Evolutionary conservation across 1,140 invertebrate species (phyloP).

Genomic region (Mercenaria mercenaria): DNA sequence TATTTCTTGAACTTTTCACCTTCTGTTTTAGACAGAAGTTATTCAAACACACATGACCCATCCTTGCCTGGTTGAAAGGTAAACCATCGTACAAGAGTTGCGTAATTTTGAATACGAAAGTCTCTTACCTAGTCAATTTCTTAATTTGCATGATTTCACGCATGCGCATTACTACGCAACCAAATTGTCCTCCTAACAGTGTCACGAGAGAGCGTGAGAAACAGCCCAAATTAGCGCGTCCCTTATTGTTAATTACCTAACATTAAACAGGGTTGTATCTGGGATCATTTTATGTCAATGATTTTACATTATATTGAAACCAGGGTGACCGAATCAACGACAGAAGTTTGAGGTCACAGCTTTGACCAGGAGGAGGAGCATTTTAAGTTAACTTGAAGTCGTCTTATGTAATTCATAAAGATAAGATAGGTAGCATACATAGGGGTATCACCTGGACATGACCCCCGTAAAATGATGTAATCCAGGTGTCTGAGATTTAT

Average conservation of each 20-base stretch:
- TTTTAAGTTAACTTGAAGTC: not conserved
- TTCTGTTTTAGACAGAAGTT: not conserved
- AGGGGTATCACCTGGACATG: constrained; percentile 31
- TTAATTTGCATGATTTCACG: constrained; percentile 57
- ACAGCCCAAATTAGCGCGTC: constrained; percentile 5
- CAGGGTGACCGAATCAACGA: not conserved
- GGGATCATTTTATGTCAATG: not conserved
- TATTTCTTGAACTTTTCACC: not conserved
- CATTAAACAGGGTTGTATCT: constrained; percentile 17
- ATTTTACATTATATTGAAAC: constrained; percentile 14
- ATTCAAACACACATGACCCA: not conserved
- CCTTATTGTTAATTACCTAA: constrained; percentile 47
- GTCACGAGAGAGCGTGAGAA: constrained; percentile 42
- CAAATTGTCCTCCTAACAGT: not conserved
- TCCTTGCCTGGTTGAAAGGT: not conserved
- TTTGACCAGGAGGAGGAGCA: not conserved
- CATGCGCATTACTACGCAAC: constrained; percentile 46
- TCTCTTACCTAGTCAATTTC: constrained; percentile 48
- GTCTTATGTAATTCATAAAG: constrained; percentile 19
- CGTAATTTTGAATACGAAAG: constrained; percentile 14
- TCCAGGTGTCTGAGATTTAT: constrained; percentile 22
- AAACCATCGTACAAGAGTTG: constrained; percentile 14
- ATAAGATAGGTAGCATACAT: constrained; percentile 35
- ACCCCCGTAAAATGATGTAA: constrained; percentile 35
- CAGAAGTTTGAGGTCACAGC: not conserved